phyloP scores from a whole-genome alignment of 2,888 invertebrate species.

The Eupithecia vulgata region DNA sequence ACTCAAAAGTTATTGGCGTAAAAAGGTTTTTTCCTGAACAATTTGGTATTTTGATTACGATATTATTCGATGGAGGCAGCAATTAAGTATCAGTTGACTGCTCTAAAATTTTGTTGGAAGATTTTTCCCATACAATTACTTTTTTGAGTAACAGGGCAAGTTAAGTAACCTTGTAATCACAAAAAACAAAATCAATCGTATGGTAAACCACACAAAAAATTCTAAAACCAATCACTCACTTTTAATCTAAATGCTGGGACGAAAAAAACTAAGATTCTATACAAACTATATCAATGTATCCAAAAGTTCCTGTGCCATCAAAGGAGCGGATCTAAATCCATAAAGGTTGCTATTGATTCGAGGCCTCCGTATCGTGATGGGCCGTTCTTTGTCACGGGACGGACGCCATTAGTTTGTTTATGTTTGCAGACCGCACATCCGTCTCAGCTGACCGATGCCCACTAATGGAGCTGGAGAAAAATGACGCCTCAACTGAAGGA shows the following conservation, averaged over 20 bases:
- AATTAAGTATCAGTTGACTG: no score
- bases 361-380: constrained; percentile 61
- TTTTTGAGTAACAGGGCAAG: no score
- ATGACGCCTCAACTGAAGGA: constrained; percentile 61
- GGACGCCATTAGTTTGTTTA: constrained; percentile 72
- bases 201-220: neutral
- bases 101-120: no score
- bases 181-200: neutral
- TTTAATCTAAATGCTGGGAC: neutral
- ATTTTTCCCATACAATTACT: no score
- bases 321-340: constrained; percentile 46
- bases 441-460: constrained; percentile 64
- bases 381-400: constrained; percentile 70
- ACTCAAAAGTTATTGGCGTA: no score
- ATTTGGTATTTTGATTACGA: no score
- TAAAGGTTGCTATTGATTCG: constrained; percentile 60
- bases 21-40: no score
- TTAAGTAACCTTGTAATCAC: no score
- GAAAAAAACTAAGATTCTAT: neutral
- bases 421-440: constrained; percentile 68
- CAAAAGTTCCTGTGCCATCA: constrained; percentile 22
- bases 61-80: no score
- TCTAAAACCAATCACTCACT: neutral
- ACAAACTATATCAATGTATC: constrained; percentile 19
- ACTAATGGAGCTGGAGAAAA: constrained; percentile 72